Conservation (phyloP, 1,140 invertebrate genomes). For the Ceratina calcarata region DNA sequence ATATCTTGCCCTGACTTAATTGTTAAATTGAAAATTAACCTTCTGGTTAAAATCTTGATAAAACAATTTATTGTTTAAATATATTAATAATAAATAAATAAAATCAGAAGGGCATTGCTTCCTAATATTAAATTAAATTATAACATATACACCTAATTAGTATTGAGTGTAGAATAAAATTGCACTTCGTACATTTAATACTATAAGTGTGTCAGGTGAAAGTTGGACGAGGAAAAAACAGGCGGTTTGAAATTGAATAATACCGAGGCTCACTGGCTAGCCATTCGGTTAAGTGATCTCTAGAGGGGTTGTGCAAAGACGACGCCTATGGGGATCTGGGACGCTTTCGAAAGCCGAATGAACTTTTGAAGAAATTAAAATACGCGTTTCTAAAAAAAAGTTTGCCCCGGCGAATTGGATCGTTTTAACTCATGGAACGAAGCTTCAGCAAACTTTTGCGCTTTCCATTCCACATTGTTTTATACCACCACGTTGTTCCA, state of each 20-base stretch:
- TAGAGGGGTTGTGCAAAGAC: conserved; percentile 13
- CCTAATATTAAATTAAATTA: too few species aligned
- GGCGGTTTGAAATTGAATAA: conserved; percentile 18
- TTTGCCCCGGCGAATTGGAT: background rate
- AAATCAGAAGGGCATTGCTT: too few species aligned
- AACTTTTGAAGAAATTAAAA: conserved; percentile 47
- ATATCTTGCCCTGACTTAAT: too few species aligned
- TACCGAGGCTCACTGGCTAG: conserved; percentile 11
- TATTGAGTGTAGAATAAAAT: too few species aligned
- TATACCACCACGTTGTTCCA: background rate
- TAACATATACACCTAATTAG: too few species aligned
- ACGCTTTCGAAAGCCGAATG: background rate
- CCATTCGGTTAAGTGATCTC: conserved; percentile 24
- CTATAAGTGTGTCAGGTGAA: background rate
- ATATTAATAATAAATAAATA: too few species aligned
- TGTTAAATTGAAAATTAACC: too few species aligned
- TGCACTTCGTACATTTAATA: too few species aligned
- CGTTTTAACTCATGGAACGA: background rate
- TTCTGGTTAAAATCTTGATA: too few species aligned
- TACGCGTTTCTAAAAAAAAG: background rate
- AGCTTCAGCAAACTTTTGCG: background rate
- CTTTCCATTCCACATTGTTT: background rate
- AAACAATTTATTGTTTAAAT: too few species aligned
- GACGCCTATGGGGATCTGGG: background rate
- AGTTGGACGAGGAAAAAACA: background rate